phyloP scores from a whole-genome alignment of 2,888 invertebrate species.

The Globia sparganii region DNA sequence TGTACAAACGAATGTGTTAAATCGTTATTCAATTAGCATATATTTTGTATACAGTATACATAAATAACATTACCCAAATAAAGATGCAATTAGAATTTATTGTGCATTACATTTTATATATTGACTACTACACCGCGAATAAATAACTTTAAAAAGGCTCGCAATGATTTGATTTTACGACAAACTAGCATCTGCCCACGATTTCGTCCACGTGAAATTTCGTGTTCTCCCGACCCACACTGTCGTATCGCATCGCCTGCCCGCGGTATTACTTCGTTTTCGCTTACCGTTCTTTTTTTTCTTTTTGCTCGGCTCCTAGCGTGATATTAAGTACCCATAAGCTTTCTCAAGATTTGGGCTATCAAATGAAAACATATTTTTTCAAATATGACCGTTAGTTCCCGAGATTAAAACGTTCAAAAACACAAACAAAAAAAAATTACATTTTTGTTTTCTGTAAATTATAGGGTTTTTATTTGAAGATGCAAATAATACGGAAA shows the following conservation, averaged over 20 bases:
- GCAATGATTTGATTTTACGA: background rate
- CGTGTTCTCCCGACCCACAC: background rate
- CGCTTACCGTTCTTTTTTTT: background rate
- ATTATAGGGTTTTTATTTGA: background rate
- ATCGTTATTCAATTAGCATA: constrained; percentile 23
- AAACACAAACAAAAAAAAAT: background rate
- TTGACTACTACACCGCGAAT: background rate
- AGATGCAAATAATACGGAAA: background rate
- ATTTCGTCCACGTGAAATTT: background rate
- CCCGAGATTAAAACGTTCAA: background rate
- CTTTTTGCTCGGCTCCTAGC: background rate
- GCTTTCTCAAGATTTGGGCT: background rate
- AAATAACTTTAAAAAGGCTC: background rate
- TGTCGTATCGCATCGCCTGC: background rate
- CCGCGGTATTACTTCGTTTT: background rate
- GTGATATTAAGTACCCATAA: background rate
- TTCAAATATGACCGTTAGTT: background rate
- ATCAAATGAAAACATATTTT: background rate
- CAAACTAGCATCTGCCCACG: no score
- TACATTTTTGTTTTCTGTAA: background rate
- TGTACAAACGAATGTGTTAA: constrained; percentile 27
- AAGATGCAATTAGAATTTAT: constrained; percentile 5
- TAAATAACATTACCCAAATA: constrained; percentile 23
- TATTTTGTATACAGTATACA: constrained; percentile 19
- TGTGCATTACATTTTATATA: background rate